Conservation (phyloP, 2,888 invertebrate species). For the Nomada lathburiana region DNA sequence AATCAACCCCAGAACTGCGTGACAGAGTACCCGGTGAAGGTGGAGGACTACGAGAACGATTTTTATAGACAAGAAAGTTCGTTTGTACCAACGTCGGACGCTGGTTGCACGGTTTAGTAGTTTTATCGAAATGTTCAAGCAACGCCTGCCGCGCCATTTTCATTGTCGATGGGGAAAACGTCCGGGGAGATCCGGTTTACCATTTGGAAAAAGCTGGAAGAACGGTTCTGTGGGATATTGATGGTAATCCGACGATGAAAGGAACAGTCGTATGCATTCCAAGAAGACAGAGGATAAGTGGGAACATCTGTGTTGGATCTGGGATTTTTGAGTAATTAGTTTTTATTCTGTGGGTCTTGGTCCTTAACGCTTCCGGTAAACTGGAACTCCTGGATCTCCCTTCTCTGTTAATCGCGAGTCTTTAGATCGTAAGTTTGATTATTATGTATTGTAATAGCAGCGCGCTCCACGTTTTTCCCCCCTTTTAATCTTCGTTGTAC, state of each 20-base stretch:
- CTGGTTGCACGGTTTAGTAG: conserved; percentile 81
- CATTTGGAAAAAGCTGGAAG: conserved; percentile 4
- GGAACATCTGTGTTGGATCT: conserved; percentile 17
- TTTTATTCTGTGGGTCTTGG: background rate
- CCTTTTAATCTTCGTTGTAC: conserved; percentile 17
- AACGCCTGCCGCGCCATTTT: conserved; percentile 48
- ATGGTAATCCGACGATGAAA: background rate
- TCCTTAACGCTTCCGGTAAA: conserved; percentile 27
- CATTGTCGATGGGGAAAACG: background rate
- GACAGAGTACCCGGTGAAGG: conserved; percentile 81
- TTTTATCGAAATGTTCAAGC: conserved; percentile 37
- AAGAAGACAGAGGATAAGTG: conserved; percentile 48
- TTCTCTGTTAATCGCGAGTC: conserved; percentile 57
- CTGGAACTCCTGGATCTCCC: conserved; percentile 46
- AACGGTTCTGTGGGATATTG: background rate
- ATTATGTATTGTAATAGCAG: conserved; percentile 37
- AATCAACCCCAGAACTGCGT: conserved; percentile 81
- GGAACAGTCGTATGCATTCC: conserved; percentile 64
- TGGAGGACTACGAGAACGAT: conserved; percentile 80
- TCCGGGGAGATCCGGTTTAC: conserved; percentile 33
- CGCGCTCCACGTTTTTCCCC: conserved; percentile 40
- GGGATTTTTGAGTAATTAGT: background rate
- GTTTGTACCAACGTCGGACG: conserved; percentile 79
- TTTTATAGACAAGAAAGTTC: conserved; percentile 80
- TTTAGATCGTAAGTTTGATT: conserved; percentile 65